phyloP scores from a whole-genome alignment of 2,888 invertebrate species.

The Gastracanthus pulcherrimus region DNA sequence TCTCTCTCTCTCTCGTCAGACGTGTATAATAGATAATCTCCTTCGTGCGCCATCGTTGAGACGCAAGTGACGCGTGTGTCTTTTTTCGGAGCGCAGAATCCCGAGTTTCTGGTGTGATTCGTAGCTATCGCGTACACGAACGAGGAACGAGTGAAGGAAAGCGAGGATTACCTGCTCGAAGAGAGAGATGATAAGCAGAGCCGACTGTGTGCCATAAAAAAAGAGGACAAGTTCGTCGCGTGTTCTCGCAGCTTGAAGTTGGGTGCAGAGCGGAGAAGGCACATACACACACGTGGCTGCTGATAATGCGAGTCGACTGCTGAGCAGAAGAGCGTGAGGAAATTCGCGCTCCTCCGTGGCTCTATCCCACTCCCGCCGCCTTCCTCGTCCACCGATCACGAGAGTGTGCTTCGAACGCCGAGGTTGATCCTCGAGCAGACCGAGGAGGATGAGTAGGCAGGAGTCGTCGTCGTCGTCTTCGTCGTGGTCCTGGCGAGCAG shows the following conservation, averaged over 20 bases:
- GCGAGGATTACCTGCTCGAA: neutral
- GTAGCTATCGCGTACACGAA: neutral
- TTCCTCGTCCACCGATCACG: too few relatives aligned
- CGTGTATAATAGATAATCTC: too few relatives aligned
- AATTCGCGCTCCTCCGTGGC: constrained; percentile 8
- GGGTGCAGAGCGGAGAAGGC: neutral
- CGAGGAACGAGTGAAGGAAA: neutral
- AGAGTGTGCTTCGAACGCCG: neutral
- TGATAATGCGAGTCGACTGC: constrained; percentile 63
- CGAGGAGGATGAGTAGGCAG: constrained; percentile 72
- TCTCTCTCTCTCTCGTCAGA: neutral
- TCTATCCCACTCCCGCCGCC: neutral
- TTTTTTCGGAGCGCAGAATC: neutral
- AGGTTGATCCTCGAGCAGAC: constrained; percentile 44
- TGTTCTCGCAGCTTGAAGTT: constrained; percentile 41
- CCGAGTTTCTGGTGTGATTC: neutral
- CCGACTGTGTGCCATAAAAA: neutral
- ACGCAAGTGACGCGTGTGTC: constrained; percentile 26
- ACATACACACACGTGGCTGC: constrained; percentile 1
- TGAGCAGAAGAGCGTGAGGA: constrained; percentile 50
- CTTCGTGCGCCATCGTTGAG: neutral
- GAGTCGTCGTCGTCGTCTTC: constrained; percentile 58
- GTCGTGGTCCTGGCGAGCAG: constrained; percentile 56
- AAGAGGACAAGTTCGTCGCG: constrained; percentile 49
- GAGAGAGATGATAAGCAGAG: neutral